phyloP scores from a whole-genome alignment of 2,797 vertebrate species.

The Acomys russatus region DNA sequence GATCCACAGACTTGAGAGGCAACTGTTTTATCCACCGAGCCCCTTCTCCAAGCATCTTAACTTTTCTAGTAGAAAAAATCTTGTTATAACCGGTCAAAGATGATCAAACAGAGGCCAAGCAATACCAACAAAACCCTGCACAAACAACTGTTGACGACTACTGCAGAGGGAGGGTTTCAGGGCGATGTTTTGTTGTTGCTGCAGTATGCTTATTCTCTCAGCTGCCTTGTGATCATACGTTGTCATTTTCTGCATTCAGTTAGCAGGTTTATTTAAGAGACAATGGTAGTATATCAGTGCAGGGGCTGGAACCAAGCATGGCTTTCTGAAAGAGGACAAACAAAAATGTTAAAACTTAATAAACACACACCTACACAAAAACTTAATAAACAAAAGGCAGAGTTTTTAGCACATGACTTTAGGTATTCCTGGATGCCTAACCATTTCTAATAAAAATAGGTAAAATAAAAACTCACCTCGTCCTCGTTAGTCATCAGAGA shows the following conservation, averaged over 20 bases:
- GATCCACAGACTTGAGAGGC: background rate
- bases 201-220: conserved; percentile 83
- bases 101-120: background rate
- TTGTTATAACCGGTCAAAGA: background rate
- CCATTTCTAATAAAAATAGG: conserved; percentile 58
- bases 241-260: conserved; percentile 83
- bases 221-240: conserved; percentile 80
- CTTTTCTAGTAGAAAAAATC: background rate
- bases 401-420: conserved; percentile 36
- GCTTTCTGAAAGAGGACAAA: conserved; percentile 68
- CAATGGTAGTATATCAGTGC: conserved; percentile 39
- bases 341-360: background rate
- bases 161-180: background rate
- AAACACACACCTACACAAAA: too few species aligned
- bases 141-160: background rate
- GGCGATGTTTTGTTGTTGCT: background rate
- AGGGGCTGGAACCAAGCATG: conserved; percentile 35
- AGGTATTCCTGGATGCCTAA: background rate
- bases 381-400: conserved; percentile 41
- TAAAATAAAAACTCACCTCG: conserved; percentile 38
- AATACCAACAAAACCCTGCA: background rate
- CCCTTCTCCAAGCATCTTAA: background rate
- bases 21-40: background rate
- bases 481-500: too few species aligned
- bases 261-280: conserved; percentile 68